Conservation (phyloP, 2,888 invertebrate species). For the Scaptomyza flava region DNA sequence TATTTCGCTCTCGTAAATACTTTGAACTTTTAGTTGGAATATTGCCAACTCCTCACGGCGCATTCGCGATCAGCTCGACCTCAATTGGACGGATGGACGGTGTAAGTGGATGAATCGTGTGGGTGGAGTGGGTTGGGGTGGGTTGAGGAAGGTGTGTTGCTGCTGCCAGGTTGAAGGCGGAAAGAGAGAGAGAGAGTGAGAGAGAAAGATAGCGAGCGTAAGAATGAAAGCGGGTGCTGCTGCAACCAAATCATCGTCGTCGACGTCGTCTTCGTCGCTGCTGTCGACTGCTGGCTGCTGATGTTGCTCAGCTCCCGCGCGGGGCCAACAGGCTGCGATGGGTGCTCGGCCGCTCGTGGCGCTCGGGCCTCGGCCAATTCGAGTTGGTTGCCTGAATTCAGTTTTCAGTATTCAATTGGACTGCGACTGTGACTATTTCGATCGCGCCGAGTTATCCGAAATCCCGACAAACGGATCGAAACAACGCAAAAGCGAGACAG, state of each 20-base stretch:
- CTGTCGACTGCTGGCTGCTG: slow-evolving; percentile 41
- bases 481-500: slow-evolving; percentile 19
- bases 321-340: slow-evolving; percentile 74
- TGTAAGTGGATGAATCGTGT: neutral
- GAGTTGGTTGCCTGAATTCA: slow-evolving; percentile 81
- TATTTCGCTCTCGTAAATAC: slow-evolving; percentile 32
- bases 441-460: slow-evolving; percentile 41
- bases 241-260: neutral
- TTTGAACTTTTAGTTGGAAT: slow-evolving; percentile 72
- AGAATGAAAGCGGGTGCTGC: slow-evolving; percentile 3
- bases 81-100: slow-evolving; percentile 42
- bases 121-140: neutral
- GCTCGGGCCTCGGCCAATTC: slow-evolving; percentile 77
- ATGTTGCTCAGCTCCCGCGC: slow-evolving; percentile 62
- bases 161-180: slow-evolving; percentile 14
- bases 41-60: slow-evolving; percentile 73
- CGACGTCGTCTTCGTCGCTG: slow-evolving; percentile 19
- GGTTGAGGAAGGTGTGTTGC: neutral
- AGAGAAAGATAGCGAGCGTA: neutral
- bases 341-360: slow-evolving; percentile 72
- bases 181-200: neutral
- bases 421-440: slow-evolving; percentile 72
- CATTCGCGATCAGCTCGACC: slow-evolving; percentile 75
- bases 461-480: slow-evolving; percentile 69
- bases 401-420: slow-evolving; percentile 80